phyloP scores from a whole-genome alignment of 1,140 invertebrate genomes.

The Drosophila saltans region DNA sequence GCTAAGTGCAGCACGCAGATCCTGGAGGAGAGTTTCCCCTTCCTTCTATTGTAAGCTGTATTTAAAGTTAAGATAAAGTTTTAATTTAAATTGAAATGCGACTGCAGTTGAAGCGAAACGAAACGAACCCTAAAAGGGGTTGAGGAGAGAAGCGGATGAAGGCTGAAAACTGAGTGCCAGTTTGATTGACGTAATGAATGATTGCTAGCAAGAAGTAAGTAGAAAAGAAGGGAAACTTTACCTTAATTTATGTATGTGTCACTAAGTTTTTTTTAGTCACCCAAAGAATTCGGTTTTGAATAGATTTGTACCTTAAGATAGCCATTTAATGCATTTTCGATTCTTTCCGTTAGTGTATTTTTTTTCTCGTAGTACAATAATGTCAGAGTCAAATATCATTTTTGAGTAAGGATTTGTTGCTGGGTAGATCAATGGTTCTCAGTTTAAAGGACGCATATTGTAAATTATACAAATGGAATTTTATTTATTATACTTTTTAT shows the following conservation, averaged over 20 bases:
- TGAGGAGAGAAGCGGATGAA: neutral
- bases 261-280: conserved; percentile 20
- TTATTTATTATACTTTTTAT: no score
- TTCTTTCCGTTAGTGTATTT: neutral
- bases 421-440: no score
- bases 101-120: conserved; percentile 51
- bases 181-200: conserved; percentile 72
- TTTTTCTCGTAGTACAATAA: neutral
- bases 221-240: conserved; percentile 8
- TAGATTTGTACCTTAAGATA: neutral
- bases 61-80: conserved; percentile 69
- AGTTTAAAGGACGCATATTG: no score
- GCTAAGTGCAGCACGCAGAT: conserved; percentile 32
- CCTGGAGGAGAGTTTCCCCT: neutral
- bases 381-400: neutral
- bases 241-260: conserved; percentile 40
- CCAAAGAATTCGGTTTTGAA: neutral
- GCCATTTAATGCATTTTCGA: neutral
- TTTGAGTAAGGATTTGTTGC: neutral
- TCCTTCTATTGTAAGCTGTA: conserved; percentile 40
- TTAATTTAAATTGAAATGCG: conserved; percentile 74
- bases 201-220: conserved; percentile 41
- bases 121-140: conserved; percentile 19
- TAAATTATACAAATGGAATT: no score
- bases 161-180: conserved; percentile 27